Percentiles rank a stretch among this genome's conserved stretches.
Conservation (phyloP, 2,113 vertebrate genomes). For the Noturus placidus region DNA sequence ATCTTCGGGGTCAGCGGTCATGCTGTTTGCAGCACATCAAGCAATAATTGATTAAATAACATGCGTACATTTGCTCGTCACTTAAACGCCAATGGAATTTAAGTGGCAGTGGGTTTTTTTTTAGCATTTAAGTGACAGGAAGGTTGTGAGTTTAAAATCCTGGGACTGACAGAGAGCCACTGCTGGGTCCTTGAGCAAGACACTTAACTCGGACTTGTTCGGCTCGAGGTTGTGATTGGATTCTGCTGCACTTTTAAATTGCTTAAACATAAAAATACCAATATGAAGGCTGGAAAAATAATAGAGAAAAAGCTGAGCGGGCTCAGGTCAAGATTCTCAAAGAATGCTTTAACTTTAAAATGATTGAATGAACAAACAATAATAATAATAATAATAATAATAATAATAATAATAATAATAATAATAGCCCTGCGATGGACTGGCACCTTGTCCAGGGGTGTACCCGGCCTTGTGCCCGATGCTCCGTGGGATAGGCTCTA, state of each 20-base stretch:
- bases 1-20: conserved; percentile 24
- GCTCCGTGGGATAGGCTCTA: no score
- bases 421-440: no score
- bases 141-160: not conserved
- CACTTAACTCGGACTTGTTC: not conserved
- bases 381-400: not conserved
- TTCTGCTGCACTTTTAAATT: not conserved
- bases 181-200: not conserved
- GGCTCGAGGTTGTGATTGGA: not conserved
- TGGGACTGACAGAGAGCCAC: not conserved
- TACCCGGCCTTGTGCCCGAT: no score
- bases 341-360: not conserved
- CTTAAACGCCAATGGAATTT: conserved; percentile 26
- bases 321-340: not conserved
- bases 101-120: not conserved
- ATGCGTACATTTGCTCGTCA: conserved; percentile 7
- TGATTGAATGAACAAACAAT: not conserved
- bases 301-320: not conserved
- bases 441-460: no score
- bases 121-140: not conserved
- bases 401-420: not conserved
- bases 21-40: conserved; percentile 32
- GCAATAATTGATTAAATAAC: conserved; percentile 38
- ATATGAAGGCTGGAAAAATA: not conserved
- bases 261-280: not conserved